These are phyloP conservation scores for Cebidichthys violaceus DNA, from an alignment of 2,113 vertebrate species.

Conservation along the genomic window DNA sequence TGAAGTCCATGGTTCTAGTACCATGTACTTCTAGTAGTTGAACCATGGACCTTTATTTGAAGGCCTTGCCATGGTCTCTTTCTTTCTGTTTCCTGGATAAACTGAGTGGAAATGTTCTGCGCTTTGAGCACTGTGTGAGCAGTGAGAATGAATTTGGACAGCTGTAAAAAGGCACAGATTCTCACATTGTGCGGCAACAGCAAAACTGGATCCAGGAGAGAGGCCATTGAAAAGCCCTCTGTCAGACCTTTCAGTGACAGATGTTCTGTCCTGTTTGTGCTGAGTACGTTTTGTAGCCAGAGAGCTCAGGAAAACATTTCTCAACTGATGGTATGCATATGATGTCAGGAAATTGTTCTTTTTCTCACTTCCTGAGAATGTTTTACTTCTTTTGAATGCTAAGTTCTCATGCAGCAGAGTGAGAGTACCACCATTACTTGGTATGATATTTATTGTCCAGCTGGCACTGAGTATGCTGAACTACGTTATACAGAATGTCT, in stretches of 20 bases:
- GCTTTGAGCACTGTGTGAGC: slow-evolving; percentile 58
- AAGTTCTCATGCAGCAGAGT: neutral
- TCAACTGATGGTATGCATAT: neutral
- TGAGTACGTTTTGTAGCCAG: neutral
- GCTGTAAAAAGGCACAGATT: slow-evolving; percentile 77
- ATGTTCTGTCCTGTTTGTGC: neutral
- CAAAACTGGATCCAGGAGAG: slow-evolving; percentile 52
- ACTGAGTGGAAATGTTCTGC: slow-evolving; percentile 61
- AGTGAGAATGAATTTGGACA: slow-evolving; percentile 78
- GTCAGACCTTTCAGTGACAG: slow-evolving; percentile 65
- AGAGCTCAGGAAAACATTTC: neutral
- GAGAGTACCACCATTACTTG: neutral
- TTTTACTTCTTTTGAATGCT: neutral
- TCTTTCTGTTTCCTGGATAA: slow-evolving; percentile 37
- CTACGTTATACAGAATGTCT: neutral
- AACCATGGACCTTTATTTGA: slow-evolving; percentile 40
- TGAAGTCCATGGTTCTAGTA: slow-evolving; percentile 35
- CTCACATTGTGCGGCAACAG: slow-evolving; percentile 75
- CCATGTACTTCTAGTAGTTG: slow-evolving; percentile 8
- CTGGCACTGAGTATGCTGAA: neutral
- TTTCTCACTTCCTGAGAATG: neutral
- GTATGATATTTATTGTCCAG: neutral
- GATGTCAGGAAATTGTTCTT: neutral
- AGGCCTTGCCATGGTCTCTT: slow-evolving; percentile 34
- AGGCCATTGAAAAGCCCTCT: slow-evolving; percentile 54